A percentile compares a stretch with the other conserved stretches of the same genome.
Conservation (phyloP, 2,113 vertebrate species). For the Pteronura brasiliensis region DNA sequence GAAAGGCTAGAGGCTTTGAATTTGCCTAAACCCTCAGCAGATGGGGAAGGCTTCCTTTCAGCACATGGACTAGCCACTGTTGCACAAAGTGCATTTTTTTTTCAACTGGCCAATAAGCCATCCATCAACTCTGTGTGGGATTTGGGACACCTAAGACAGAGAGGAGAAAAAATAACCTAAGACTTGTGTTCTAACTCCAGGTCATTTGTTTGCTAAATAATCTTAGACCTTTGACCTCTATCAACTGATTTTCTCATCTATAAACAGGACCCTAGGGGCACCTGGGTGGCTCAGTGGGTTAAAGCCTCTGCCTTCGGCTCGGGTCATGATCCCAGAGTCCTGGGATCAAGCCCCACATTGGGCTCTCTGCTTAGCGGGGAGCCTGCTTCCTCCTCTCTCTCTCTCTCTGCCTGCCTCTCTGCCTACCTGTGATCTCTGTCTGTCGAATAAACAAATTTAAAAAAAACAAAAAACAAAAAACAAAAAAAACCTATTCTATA, state of each 20-base stretch:
- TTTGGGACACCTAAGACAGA: background rate
- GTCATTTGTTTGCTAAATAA: background rate
- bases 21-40: background rate
- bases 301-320: no score
- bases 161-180: background rate
- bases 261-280: background rate
- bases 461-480: no score
- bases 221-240: background rate
- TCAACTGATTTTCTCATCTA: background rate
- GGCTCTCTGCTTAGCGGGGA: no score
- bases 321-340: no score
- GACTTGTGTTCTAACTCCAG: background rate
- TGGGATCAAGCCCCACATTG: no score
- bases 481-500: background rate
- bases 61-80: background rate
- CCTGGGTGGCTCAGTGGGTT: no score
- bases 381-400: no score
- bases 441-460: no score
- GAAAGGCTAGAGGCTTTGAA: background rate
- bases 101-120: background rate
- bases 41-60: background rate
- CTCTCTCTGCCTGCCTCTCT: no score
- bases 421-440: no score
- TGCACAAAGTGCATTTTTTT: background rate
- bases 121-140: background rate